Base-by-base conservation (phyloP, 2,888 invertebrate genomes). In the Pteria penguin region DNA sequence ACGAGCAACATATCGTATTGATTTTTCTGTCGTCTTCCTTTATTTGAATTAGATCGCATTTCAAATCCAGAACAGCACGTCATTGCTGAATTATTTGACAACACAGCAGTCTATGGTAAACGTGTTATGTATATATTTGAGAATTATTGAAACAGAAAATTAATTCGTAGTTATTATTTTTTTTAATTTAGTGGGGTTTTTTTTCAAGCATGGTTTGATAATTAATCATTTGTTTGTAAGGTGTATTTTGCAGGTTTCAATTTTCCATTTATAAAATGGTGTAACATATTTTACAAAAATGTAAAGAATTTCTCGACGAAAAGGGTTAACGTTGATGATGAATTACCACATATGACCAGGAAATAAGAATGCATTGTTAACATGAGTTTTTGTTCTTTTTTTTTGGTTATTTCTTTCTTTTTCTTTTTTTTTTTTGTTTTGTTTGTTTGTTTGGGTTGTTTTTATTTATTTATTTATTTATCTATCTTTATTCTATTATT, bases 41-140 rank as follows among this genome's bases (percentile, higher is more conserved):
- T 68, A 57, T 68, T 68, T 68, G 68, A 57, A 68, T 68, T 68
- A 68, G 68, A 68, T 68, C 68, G 55, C 52, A 31, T 68, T 68
- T 68, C 68, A 68, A 57, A 68, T 68, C 32, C 32, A n/a, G n/a
- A n/a, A n/a, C n/a, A n/a, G n/a, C n/a, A n/a, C n/a, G n/a, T n/a
- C n/a, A n/a, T n/a, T n/a, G n/a, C n/a, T 55, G 55, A 55, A 55
- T 22, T 55, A 22, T 22, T 55, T 55, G n/a, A 55, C 55, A 22
- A 55, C 24, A 55, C n/a, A 55, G 22, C 55, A 22, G 31, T 26
- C 31, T 33, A 33, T 33, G n/a, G 61, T 61, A 61, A 61, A 22
- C 29, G 31, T 32, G 58, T 58, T 61, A n/a, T n/a, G n/a, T n/a
- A n/a, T n/a, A n/a, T n/a, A n/a, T n/a, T n/a, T n/a, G n/a, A n/a